Evolutionary conservation across 2,797 vertebrate genomes (phyloP).

Genomic region (Anguilla obscura): DNA sequence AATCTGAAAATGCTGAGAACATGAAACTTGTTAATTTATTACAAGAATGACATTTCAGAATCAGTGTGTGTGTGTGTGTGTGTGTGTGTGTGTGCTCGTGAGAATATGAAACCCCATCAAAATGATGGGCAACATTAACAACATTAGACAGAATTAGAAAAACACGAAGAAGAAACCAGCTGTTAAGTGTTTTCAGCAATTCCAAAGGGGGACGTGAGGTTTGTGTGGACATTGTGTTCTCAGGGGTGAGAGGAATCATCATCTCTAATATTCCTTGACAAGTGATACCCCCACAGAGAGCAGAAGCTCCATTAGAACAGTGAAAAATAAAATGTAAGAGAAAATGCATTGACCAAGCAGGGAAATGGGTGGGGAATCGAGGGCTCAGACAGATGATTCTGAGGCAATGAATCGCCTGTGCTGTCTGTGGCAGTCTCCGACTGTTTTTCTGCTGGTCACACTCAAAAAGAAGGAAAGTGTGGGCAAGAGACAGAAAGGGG

Average conservation of each 20-base stretch:
- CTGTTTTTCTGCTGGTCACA: background rate
- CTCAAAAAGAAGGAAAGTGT: background rate
- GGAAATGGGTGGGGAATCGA: background rate
- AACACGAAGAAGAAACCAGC: slow-evolving; percentile 16
- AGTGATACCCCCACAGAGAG: slow-evolving; percentile 40
- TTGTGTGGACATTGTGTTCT: slow-evolving; percentile 37
- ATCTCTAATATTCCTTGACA: slow-evolving; percentile 60
- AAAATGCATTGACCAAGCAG: background rate
- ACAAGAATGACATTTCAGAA: slow-evolving; percentile 9
- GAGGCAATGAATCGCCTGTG: background rate
- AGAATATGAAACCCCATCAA: background rate
- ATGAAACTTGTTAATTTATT: background rate
- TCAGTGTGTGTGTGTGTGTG: background rate
- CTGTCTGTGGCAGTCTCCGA: background rate
- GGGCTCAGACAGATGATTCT: background rate
- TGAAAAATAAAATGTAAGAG: background rate
- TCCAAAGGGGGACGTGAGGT: slow-evolving; percentile 28
- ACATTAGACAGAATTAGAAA: slow-evolving; percentile 36
- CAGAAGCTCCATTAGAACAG: background rate
- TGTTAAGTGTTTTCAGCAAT: slow-evolving; percentile 33
- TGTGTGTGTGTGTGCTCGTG: too few species aligned
- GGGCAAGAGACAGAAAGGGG: too few species aligned
- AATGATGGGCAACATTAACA: background rate
- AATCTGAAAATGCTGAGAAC: background rate
- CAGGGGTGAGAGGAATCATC: slow-evolving; percentile 53